Evolutionary conservation across 1,140 invertebrate genomes (phyloP).

Genomic region (Choristoneura fumiferana): DNA sequence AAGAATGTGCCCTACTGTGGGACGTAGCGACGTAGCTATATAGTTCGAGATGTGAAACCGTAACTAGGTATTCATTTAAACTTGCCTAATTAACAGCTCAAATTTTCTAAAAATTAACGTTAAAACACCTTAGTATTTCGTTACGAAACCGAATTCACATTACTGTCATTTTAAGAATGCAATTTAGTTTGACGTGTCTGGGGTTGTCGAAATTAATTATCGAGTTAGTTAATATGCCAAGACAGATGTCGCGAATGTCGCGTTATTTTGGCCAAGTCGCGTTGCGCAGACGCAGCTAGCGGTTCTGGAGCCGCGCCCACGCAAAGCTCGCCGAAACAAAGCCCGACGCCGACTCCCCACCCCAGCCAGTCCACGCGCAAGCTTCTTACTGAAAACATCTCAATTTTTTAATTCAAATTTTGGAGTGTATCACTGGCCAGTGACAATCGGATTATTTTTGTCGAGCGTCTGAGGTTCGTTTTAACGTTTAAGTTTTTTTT

Average conservation of each 20-base stretch:
- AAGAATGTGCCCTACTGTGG: too few relatives aligned
- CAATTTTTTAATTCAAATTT: slow-evolving; percentile 22
- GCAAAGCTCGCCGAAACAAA: slow-evolving; percentile 57
- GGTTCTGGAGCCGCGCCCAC: slow-evolving; percentile 45
- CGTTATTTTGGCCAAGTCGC: slow-evolving; percentile 46
- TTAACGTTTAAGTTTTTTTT: too few relatives aligned
- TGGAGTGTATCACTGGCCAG: slow-evolving; percentile 23
- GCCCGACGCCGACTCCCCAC: slow-evolving; percentile 33
- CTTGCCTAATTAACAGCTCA: too few relatives aligned
- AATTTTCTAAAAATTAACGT: neutral
- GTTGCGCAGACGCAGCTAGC: slow-evolving; percentile 43
- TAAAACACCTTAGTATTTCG: neutral
- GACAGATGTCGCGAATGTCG: slow-evolving; percentile 40
- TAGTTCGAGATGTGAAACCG: too few relatives aligned
- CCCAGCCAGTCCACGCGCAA: slow-evolving; percentile 54
- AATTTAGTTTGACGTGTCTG: slow-evolving; percentile 21
- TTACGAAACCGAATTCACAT: neutral
- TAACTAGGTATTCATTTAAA: too few relatives aligned
- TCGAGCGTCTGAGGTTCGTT: slow-evolving; percentile 2
- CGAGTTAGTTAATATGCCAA: slow-evolving; percentile 50
- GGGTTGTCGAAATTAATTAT: slow-evolving; percentile 50
- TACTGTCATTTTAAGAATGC: slow-evolving; percentile 20
- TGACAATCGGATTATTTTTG: slow-evolving; percentile 8
- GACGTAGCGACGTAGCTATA: too few relatives aligned
- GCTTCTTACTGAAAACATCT: slow-evolving; percentile 42